Evolutionary conservation across 2,888 invertebrate species (phyloP), one percentile per base, ranked within the genome.

Genomic region (Ornithoptera alexandrae): DNA sequence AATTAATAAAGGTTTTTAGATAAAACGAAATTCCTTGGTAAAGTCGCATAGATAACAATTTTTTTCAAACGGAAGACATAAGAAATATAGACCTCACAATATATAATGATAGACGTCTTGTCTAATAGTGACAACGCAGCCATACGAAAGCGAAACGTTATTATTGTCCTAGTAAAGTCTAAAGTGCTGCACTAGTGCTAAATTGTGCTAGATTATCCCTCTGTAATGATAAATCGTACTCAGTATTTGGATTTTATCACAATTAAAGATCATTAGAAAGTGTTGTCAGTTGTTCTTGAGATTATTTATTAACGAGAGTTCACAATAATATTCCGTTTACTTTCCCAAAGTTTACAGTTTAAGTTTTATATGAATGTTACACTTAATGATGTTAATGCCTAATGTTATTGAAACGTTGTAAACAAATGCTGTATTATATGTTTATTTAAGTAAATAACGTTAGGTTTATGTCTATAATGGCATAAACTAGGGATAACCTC

Each of bases 161-260:
- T 82, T 92, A 92, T 92, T 92, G 92, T 92, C 92, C 86, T 88
- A 90, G 87, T 89, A 87, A 81, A 91, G 90, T 90, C 91, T 90
- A 90, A 85, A 84, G 82, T 88, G 84, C 83, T 85, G 86, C 84
- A 84, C 81, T 84, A 84, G 81, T 80, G 79, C 81, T 80, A 82
- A 79, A 75, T 81, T 84, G 81, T 84, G 81, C 78, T 79, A 77
- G 75, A 69, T 77, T 65, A 53, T 74, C 66, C 39, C 39, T 62
- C 42, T n/a, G 66, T 22, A 58, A 46, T 39, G n/a, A 18, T 62
- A 63, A n/a, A 30, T 60, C 63, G 42, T 22, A 30, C 61, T 50
- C 60, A 42, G 24, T 53, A 60, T 57, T 42, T 53, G 60, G 57
- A 36, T 36, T 42, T 42, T 67, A 70, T 67, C 67, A 64, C 67